Conservation (phyloP, 2,113 vertebrate species). For the Notarius quadriscutis region DNA sequence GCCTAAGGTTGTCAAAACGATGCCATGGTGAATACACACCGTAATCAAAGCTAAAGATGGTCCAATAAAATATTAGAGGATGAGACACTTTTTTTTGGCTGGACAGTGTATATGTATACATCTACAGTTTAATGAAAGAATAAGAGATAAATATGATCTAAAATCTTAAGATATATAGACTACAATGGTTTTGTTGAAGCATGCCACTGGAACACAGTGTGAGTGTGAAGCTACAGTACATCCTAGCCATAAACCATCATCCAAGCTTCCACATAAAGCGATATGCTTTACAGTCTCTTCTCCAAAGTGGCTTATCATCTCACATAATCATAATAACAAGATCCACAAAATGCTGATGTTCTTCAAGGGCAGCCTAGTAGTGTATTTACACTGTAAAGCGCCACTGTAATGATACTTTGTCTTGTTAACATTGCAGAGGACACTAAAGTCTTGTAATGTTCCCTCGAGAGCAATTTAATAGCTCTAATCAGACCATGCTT, state of each 20-base stretch:
- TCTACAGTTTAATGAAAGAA: not conserved
- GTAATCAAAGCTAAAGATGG: no score
- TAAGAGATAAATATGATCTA: no score
- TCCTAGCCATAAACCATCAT: not conserved
- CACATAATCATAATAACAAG: constrained; percentile 9
- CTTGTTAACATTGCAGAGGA: constrained; percentile 36
- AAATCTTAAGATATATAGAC: no score
- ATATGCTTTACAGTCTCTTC: not conserved
- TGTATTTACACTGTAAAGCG: constrained; percentile 13
- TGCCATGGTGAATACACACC: no score
- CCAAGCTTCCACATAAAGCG: not conserved
- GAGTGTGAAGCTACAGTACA: not conserved
- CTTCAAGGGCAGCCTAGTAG: not conserved
- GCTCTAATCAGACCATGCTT: constrained; percentile 42
- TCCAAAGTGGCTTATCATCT: not conserved
- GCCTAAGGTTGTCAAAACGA: no score
- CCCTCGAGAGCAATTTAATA: constrained; percentile 39
- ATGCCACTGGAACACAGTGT: not conserved
- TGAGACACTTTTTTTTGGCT: no score
- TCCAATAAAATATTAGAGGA: no score
- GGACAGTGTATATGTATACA: not conserved
- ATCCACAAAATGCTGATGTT: not conserved
- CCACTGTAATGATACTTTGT: constrained; percentile 25
- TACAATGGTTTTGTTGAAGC: no score
- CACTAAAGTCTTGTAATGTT: constrained; percentile 22